Evolutionary conservation across 53 echinoderm and acorn worm genomes (phyloP), one percentile per base, ranked within the genome.

Genomic region (Pentamera pediparva): DNA sequence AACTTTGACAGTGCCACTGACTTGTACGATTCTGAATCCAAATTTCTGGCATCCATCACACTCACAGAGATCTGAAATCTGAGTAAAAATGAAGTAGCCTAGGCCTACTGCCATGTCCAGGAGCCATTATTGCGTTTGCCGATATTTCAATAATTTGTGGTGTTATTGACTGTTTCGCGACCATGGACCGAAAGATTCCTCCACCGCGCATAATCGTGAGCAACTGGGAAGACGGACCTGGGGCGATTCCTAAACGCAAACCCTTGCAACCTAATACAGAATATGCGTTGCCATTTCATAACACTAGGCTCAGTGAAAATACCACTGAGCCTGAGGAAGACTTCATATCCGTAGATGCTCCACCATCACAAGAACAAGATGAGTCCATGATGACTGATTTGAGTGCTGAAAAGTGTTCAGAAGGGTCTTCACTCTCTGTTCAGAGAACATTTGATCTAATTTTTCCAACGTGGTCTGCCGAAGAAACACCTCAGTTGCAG

Each of bases 331-430:
- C 67, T 67, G 67, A 67, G 30, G 45, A 43, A 15, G 67, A 47
- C 27, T 67, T 67, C 13, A 41, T 43, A 28, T 67, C 67, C 6
- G 67, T 39, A 10, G 67, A 67, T 24, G 29, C 25, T 21, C 41
- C 29, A 5, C 30, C 25, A 0, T 30, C 40, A 7, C 41, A 41
- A 28, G 67, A 29, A 67, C 67, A 67, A 67, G 45, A 67, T 25
- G 67, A 67, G 11, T 43, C 67, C 18, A 67, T 45, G 18, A 67
- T 67, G 67, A 45, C 67, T 5, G 67, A 67, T 43, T 41, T 67
- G 26, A 67, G 43, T 67, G 28, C 67, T 67, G 67, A 67, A 29
- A 67, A 67, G 43, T 67, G 67, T 29, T 28, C 27, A 9, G 40
- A 67, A 39, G 41, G 67, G 6, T 25, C 28, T 5, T 25, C 67